These are phyloP conservation scores for Corythornis leucogaster DNA, from an alignment of 2,797 vertebrate genomes.

Conservation along the genomic window DNA sequence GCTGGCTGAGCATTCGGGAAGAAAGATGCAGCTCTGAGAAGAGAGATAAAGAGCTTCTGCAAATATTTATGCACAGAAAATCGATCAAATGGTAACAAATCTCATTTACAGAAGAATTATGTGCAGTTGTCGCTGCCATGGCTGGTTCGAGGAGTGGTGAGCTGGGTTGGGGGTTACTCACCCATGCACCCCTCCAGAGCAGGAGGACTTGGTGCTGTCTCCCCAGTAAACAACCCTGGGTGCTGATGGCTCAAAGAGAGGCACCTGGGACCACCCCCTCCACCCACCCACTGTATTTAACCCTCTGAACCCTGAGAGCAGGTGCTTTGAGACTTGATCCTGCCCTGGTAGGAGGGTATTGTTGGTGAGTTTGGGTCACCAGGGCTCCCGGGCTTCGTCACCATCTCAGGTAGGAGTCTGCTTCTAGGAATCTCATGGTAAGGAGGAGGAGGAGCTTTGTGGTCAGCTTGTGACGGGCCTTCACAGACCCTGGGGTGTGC, in stretches of 20 bases:
- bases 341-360: rapidly evolving
- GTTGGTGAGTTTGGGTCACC: rapidly evolving
- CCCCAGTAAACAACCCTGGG: rapidly evolving
- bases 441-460: rapidly evolving
- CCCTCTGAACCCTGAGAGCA: neutral
- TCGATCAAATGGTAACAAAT: neutral
- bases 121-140: neutral
- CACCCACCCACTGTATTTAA: rapidly evolving
- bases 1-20: neutral
- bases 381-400: rapidly evolving
- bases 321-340: rapidly evolving
- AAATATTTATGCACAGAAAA: conserved; percentile 4
- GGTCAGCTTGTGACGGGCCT: neutral
- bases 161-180: neutral
- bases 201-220: rapidly evolving
- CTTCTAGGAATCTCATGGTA: rapidly evolving
- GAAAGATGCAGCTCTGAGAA: neutral
- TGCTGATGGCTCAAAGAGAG: rapidly evolving
- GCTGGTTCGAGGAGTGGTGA: neutral
- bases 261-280: neutral
- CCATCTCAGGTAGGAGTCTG: neutral
- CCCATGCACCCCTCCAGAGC: rapidly evolving
- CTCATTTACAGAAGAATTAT: neutral
- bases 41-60: neutral
- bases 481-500: neutral